Evolutionary conservation across 2,113 vertebrate species (phyloP), one percentile per base, ranked within the genome.

Genomic region (Grus americana): DNA sequence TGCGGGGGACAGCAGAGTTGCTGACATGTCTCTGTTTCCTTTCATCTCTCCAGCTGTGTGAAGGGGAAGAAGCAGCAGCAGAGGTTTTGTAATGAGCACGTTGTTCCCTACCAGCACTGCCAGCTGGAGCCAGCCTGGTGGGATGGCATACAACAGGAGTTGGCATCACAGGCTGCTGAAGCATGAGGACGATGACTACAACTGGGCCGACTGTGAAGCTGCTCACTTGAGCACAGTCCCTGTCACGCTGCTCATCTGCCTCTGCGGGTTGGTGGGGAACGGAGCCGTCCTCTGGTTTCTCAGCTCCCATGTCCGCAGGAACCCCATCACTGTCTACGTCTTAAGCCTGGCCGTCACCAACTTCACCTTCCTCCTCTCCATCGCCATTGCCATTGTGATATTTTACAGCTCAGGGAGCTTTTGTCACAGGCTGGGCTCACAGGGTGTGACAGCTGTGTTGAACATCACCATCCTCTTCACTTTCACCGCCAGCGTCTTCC

Each of bases 231-330:
- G 68, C 38, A 6, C 54, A 68, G 63, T 80, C 17, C 42, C 68
- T 12, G 42, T 23, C 80, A 84, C 70, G 0, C 34, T 95, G 52
- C 15, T 95, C 32, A 15, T 75, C 80, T 91, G 72, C 44, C 9
- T 86, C 38, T 95, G 86, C 0, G 97, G 91, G 36, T 36, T 97
- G 94, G 12, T 76, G 40, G 97, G 91, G 26, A 96, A 95, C 0
- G 63, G 84, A 19, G 34, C 82, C 0, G 59, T 93, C 15, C 80
- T 97, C 58, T 81, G 91, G 85, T 29, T 88, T n/a, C 88, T 97
- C 1, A 0, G 40, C 29, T 55, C 34, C 59, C 13, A 1, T 2
- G 0, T 27, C 55, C 4, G 1, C 67, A 86, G 70, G 79, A 94
- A 50, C n/a, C 70, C 85, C 26, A 21, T 68, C 67, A 63, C 42